Evolutionary conservation across 2,888 invertebrate genomes (phyloP), one percentile per base, ranked within the genome.

Genomic region (Drosophila prostipennis): DNA sequence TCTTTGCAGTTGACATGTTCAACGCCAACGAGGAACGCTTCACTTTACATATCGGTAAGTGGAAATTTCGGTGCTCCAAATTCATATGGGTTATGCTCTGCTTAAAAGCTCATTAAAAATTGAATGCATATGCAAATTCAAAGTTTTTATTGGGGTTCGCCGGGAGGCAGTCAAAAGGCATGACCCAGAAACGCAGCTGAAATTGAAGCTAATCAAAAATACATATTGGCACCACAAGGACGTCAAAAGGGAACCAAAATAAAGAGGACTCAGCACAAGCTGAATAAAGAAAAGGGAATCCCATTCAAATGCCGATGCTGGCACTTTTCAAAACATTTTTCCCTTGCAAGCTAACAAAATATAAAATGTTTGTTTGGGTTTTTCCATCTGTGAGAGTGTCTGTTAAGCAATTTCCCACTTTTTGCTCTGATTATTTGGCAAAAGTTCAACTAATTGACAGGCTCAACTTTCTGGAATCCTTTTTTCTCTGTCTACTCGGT

Each of bases 151-250:
- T 61, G 14, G 46, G 60, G 10, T 39, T 59, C 19, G 40, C 59
- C 5, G 45, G 45, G 45, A 10, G 46, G 48, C 55, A 52, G 58
- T 14, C 57, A 59, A 48, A 57, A 42, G 80, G 59, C 86, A 60
- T 29, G 63, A 68, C 40, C 48, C 46, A 68, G 34, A 61, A 49
- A 49, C 19, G 26, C 56, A 34, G 43, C 32, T 42, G 34, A 68
- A 68, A 48, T 43, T 68, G 57, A 40, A 87, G 78, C 85, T 84
- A 81, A 84, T 84, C 87, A 87, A 87, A 87, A 82, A 87, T 77
- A 84, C 87, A 85, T 76, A 79, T 70, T 73, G 73, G 72, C 73
- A 78, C 70, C 73, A 53, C 54, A 59, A 29, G 29, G 14, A 29
- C 10, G 58, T 2, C 2, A 36, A 13, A 6, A 6, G 34, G 14